Evolutionary conservation across 2,797 vertebrate genomes (phyloP), one percentile per base, ranked within the genome.

Genomic region (Spinus pinus): DNA sequence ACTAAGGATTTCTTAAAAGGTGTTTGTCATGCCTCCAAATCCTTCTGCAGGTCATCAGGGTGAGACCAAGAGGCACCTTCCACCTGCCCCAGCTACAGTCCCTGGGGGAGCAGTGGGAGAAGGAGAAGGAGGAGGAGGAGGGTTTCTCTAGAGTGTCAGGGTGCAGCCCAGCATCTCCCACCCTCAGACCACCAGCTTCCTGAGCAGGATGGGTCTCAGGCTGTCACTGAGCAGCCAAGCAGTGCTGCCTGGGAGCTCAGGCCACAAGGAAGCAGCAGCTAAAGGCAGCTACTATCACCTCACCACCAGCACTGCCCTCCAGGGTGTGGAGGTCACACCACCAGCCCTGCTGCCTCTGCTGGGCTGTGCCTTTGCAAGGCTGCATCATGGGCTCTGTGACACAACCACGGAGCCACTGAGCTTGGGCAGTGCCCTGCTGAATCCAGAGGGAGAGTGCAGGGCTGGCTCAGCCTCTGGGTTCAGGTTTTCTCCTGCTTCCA

Each of bases 241-340:
- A 49, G 61, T 1, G 8, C 83, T 79, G 57, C 79, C 72, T 90
- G 46, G 90, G 78, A 89, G 86, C 86, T 57, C 15, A 3, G 21
- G 30, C 74, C 41, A 16, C 19, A 3, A 9, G 28, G 42, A 37
- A 66, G 51, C 82, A 80, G 65, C 74, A 64, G 27, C 30, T 47
- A 16, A n/a, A 4, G 3, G 57, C 35, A 37, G 24, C 57, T 39
- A 0, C 67, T 3, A 1, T 50, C 90, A 46, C 71, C 53, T 72
- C 6, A 1, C 22, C 25, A 30, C 39, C 58, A 56, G 44, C 10
- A 3, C 50, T 58, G 37, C n/a, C 66, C 72, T 53, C 15, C 5
- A 1, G 3, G 9, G 14, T 22, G 24, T 25, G 14, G 44, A 19
- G 20, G 8, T 66, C 33, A 16, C 16, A 1, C 28, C 0, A 0